Evolutionary conservation across 1,140 invertebrate genomes (phyloP).

Genomic region (Hypsibius dujardini): DNA sequence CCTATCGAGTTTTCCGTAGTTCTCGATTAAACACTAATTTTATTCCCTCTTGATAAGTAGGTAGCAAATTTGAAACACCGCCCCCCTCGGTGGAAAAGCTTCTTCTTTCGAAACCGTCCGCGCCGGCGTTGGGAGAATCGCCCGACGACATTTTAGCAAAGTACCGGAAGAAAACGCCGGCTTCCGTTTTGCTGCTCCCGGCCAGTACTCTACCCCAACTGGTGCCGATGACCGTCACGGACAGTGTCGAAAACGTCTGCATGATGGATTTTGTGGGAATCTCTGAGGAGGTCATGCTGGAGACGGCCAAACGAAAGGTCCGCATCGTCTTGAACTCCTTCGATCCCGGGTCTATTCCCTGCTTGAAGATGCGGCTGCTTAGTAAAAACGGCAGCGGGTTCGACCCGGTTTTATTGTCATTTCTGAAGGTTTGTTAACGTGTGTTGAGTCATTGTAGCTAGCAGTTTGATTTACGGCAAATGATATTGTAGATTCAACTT

Average conservation of each 20-base stretch:
- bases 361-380: slow-evolving; percentile 19
- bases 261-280: not conserved
- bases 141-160: slow-evolving; percentile 86
- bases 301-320: slow-evolving; percentile 74
- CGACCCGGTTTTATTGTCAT: slow-evolving; percentile 38
- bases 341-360: slow-evolving; percentile 25
- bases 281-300: not conserved
- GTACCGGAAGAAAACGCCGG: slow-evolving; percentile 59
- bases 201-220: not conserved
- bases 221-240: not conserved
- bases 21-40: no score
- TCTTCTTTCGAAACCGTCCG: not conserved
- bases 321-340: slow-evolving; percentile 65
- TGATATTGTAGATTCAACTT: slow-evolving; percentile 42
- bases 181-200: slow-evolving; percentile 29
- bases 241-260: not conserved
- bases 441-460: no score
- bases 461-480: no score
- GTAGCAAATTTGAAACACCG: no score
- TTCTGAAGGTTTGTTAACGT: slow-evolving; percentile 38
- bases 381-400: not conserved
- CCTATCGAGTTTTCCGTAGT: no score
- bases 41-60: no score
- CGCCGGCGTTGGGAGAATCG: slow-evolving; percentile 39
- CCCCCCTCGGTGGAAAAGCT: no score